Base-by-base conservation (phyloP, 2,113 vertebrate species). In the Indicator maculatus region DNA sequence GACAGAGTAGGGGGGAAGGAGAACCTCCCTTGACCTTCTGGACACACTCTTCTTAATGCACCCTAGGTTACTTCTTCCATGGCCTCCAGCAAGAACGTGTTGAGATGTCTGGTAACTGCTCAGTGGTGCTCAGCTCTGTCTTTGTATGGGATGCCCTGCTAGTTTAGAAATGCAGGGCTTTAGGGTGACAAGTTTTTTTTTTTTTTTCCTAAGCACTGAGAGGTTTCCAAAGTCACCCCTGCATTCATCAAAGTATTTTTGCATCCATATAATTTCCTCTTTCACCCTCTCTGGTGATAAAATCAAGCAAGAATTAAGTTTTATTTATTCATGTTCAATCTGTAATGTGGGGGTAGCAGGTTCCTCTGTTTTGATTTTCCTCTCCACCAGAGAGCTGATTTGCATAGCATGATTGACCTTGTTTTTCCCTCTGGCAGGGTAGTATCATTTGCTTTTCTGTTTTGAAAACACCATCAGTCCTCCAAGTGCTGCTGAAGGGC, bases 391-490 rank as follows among this genome's bases (percentile, higher is more conserved):
- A 74, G 80, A 91, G 76, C 58, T 91, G 50, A 95, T 97, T 95
- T 94, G 76, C 93, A 93, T 94, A 61, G 90, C 24, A 8, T 96
- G 94, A 95, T 95, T 96, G 95, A 97, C 94, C 95, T 96, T 96
- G 91, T 27, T 94, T 89, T 95, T 91, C 63, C 72, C 38, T 88
- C 56, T 90, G 70, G n/a, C 55, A 88, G 73, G 33, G 24, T 31
- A 44, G 24, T 38, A 64, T 76, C 75, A 80, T 80, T 85, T 90
- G 38, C 67, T 88, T 92, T 89, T 86, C 64, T 74, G 84, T 91
- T 64, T 89, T 77, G 60, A 80, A 80, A 93, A 60, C 56, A 30
- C 17, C 7, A 0, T 80, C 67, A 87, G 74, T 45, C 64, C 78
- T 96, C 72, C 61, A 84, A 93, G 71, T 75, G 82, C 69, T 93